phyloP scores from a whole-genome alignment of 2,888 invertebrate species.

The Asteroscopus sphinx region DNA sequence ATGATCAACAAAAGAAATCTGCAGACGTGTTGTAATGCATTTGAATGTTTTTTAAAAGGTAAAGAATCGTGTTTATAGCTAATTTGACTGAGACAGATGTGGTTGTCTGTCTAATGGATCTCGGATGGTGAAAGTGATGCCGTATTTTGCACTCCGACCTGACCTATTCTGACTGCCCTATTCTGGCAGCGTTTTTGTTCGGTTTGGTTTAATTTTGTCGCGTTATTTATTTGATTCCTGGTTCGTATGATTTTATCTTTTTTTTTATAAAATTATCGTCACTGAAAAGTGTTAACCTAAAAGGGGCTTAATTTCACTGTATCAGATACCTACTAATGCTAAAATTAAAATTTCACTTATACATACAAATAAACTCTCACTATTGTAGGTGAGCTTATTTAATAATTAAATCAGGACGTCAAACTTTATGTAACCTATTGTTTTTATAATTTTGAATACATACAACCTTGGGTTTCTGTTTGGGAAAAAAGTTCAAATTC shows the following conservation, averaged over 20 bases:
- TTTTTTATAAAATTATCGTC: too few relatives aligned
- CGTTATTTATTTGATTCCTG: background rate
- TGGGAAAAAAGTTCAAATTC: background rate
- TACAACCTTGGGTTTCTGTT: too few relatives aligned
- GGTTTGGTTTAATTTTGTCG: background rate
- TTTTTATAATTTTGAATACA: too few relatives aligned
- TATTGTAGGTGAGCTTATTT: too few relatives aligned
- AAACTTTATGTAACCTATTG: too few relatives aligned
- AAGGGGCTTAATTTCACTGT: too few relatives aligned
- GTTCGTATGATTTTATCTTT: too few relatives aligned
- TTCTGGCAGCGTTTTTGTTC: constrained; percentile 32
- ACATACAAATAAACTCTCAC: too few relatives aligned
- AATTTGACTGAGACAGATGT: constrained; percentile 83
- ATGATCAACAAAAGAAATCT: constrained; percentile 58
- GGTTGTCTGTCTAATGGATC: constrained; percentile 78
- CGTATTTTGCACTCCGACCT: constrained; percentile 80
- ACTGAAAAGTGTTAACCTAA: too few relatives aligned
- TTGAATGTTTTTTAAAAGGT: constrained; percentile 65
- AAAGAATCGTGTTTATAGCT: constrained; percentile 78
- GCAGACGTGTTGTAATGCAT: constrained; percentile 40
- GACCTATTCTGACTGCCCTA: constrained; percentile 51
- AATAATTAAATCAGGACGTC: too few relatives aligned
- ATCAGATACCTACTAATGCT: too few relatives aligned
- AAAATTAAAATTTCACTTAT: too few relatives aligned
- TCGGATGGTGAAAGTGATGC: constrained; percentile 79